Conservation (phyloP, 2,888 invertebrate species). For the Busseola fusca region DNA sequence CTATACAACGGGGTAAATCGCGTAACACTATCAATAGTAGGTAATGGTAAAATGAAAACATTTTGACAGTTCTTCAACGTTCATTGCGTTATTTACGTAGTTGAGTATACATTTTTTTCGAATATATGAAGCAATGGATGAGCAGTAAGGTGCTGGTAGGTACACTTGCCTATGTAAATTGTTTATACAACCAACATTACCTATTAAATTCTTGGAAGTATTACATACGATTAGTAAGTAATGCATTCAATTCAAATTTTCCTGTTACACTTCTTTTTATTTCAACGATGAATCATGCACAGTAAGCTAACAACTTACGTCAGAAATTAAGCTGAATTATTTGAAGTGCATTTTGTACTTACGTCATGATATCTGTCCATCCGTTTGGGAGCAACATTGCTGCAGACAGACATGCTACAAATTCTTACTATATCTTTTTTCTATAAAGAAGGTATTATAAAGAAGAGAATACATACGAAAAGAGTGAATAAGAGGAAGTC, state of each 20-base stretch:
- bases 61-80: too few relatives aligned
- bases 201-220: constrained; percentile 10
- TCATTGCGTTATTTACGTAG: too few relatives aligned
- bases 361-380: background rate
- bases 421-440: background rate
- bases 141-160: background rate
- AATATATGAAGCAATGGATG: too few relatives aligned
- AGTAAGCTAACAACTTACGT: background rate
- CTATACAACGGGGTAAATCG: too few relatives aligned
- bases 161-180: constrained; percentile 5
- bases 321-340: background rate
- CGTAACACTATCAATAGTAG: too few relatives aligned
- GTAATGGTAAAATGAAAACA: too few relatives aligned
- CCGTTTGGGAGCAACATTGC: background rate
- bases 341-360: background rate
- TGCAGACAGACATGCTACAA: background rate
- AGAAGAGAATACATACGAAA: too few relatives aligned
- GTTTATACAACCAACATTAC: background rate
- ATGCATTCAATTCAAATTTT: constrained; percentile 11
- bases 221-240: background rate
- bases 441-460: too few relatives aligned
- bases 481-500: background rate
- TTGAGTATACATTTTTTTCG: too few relatives aligned
- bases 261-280: constrained; percentile 20
- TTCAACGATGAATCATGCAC: constrained; percentile 17